Base-by-base conservation (phyloP, 2,888 invertebrate genomes). In the Myathropa florea region DNA sequence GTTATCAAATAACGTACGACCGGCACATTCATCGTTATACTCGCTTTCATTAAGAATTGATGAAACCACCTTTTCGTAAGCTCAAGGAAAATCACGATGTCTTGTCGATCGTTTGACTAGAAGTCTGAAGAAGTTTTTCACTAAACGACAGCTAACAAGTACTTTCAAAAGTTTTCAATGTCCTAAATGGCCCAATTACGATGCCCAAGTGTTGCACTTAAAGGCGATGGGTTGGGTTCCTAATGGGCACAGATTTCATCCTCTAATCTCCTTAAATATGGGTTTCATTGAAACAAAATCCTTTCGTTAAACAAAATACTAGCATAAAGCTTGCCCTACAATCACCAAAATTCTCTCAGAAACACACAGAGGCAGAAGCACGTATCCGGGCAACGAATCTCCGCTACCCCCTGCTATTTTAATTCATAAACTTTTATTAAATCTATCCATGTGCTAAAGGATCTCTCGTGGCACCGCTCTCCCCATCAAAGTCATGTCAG, bases 391-490 rank as follows among this genome's bases (percentile, higher is more conserved):
- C 23, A 65, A 67, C 14, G 39, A 55, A 46, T 63, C 67, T 7
- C 18, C 30, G 39, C 4, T 65, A 71, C 67, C 30, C 57, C 46
- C 61, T 57, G 39, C 68, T 33, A 60, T 68, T 85, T 63, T 64
- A 81, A 85, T 82, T 82, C 85, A 85, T 85, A 82, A 85, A 85
- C 77, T 85, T 85, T 82, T 85, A 86, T 86, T 83, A 83, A 86
- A 83, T 82, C 68, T 46, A 82, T 78, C 73, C 70, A 77, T 82
- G 72, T 60, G 59, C 55, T 77, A 55, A 72, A 53, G 23, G 46
- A 46, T 46, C 46, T 46, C 46, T 18, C 18, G 18, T 7, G 7
- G 9, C 46, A 76, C 57, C 77, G 65, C 55, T 2, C 63, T 18
- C 23, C 78, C 71, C 75, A 46, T 30, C 30, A 61, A 65, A 57